A percentile compares a stretch with the other conserved stretches of the same genome.
These are phyloP conservation scores for Tetropium fuscum DNA, from an alignment of 2,888 invertebrate species.

Conservation along the genomic window DNA sequence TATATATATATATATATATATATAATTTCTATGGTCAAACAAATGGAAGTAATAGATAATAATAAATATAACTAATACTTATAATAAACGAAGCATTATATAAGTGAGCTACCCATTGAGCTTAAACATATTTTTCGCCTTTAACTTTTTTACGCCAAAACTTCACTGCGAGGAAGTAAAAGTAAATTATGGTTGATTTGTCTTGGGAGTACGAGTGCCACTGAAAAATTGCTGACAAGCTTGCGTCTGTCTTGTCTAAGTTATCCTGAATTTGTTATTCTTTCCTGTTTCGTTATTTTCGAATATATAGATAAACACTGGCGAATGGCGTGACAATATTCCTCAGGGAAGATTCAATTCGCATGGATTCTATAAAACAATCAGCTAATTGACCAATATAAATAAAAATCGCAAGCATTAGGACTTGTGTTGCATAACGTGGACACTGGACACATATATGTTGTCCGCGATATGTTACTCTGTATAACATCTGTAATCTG, in stretches of 20 bases:
- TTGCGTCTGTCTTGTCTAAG: slow-evolving; percentile 20
- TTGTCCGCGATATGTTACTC: too few relatives aligned
- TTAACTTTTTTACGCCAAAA: slow-evolving; percentile 26
- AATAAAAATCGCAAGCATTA: too few relatives aligned
- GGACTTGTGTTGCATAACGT: too few relatives aligned
- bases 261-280: slow-evolving; percentile 21
- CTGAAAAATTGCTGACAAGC: slow-evolving; percentile 21
- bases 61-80: too few relatives aligned
- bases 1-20: too few relatives aligned
- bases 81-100: too few relatives aligned
- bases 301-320: neutral
- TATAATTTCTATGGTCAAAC: too few relatives aligned
- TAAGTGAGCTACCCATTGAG: too few relatives aligned
- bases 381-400: neutral
- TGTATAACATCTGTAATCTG: too few relatives aligned
- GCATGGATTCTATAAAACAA: neutral
- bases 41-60: too few relatives aligned
- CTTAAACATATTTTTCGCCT: slow-evolving; percentile 19
- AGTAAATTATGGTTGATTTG: slow-evolving; percentile 28
- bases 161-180: slow-evolving; percentile 25
- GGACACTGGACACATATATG: too few relatives aligned
- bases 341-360: too few relatives aligned
- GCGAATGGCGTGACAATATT: neutral
- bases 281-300: slow-evolving; percentile 6
- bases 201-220: slow-evolving; percentile 20